Percentiles rank a stretch among this genome's conserved stretches.
Conservation (phyloP, 2,888 invertebrate species). For the Gymnoscelis rufifasciata region DNA sequence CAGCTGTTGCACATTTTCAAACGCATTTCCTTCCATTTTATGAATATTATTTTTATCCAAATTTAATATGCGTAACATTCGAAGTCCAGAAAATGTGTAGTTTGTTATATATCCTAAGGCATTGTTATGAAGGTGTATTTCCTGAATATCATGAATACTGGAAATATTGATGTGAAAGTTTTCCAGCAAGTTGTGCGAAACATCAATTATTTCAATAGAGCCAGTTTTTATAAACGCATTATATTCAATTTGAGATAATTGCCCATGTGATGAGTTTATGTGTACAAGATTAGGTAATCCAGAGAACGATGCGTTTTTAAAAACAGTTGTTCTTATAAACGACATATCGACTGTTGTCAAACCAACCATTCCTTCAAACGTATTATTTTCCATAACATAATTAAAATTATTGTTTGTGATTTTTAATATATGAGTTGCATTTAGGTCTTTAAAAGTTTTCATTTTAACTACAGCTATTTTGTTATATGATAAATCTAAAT, state of each 20-base stretch:
- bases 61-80: slow-evolving; percentile 20
- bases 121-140: slow-evolving; percentile 28
- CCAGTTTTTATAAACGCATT: slow-evolving; percentile 23
- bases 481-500: slow-evolving; percentile 23
- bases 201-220: slow-evolving; percentile 21
- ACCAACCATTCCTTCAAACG: slow-evolving; percentile 16
- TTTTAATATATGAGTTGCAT: slow-evolving; percentile 9
- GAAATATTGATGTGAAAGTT: slow-evolving; percentile 25
- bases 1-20: slow-evolving; percentile 12
- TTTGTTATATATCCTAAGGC: slow-evolving; percentile 19
- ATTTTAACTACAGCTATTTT: slow-evolving; percentile 16
- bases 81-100: slow-evolving; percentile 22
- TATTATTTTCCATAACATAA: slow-evolving; percentile 12
- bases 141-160: slow-evolving; percentile 19
- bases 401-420: slow-evolving; percentile 17
- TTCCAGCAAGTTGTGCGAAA: slow-evolving; percentile 27
- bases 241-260: slow-evolving; percentile 21
- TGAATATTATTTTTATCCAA: slow-evolving; percentile 26
- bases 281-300: slow-evolving; percentile 13
- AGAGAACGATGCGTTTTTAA: slow-evolving; percentile 24
- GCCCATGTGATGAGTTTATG: slow-evolving; percentile 25
- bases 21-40: slow-evolving; percentile 17
- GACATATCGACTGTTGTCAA: slow-evolving; percentile 20
- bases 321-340: slow-evolving; percentile 10
- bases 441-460: slow-evolving; percentile 13